These are phyloP conservation scores for Epinotia demarniana DNA, from an alignment of 2,888 invertebrate species.

Conservation along the genomic window DNA sequence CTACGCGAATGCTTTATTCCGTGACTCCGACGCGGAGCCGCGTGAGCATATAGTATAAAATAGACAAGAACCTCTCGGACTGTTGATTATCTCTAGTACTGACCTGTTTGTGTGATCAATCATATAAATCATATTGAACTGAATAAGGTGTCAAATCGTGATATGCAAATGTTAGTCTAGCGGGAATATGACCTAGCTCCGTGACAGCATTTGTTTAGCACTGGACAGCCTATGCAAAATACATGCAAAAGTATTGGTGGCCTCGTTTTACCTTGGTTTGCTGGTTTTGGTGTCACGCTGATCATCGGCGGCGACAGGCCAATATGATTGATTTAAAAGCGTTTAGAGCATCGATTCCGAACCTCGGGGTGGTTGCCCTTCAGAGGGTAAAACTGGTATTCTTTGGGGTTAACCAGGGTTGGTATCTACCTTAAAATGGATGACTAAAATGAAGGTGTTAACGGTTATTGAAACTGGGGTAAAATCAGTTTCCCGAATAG, in stretches of 20 bases:
- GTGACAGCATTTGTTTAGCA: slow-evolving; percentile 23
- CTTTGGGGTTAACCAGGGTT: too few relatives aligned
- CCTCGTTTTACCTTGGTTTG: neutral
- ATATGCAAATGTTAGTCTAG: slow-evolving; percentile 26
- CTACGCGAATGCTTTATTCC: too few relatives aligned
- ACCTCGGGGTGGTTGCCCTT: too few relatives aligned
- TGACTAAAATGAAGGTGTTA: too few relatives aligned
- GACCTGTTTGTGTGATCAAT: slow-evolving; percentile 13
- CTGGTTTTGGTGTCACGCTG: neutral
- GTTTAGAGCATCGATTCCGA: too few relatives aligned
- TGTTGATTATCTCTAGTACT: neutral
- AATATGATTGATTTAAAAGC: too few relatives aligned
- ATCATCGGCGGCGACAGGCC: too few relatives aligned
- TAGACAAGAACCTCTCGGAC: neutral
- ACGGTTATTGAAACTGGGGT: too few relatives aligned
- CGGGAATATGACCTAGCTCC: slow-evolving; percentile 27
- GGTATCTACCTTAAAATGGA: too few relatives aligned
- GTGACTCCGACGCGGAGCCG: too few relatives aligned
- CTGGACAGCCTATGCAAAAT: neutral
- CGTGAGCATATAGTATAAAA: neutral
- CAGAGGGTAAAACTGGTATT: too few relatives aligned
- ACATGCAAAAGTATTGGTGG: neutral
- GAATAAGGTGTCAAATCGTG: slow-evolving; percentile 8
- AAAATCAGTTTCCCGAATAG: too few relatives aligned
- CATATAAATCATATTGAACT: slow-evolving; percentile 6